Conservation (phyloP, 2,888 invertebrate genomes). For the Aromia moschata region DNA sequence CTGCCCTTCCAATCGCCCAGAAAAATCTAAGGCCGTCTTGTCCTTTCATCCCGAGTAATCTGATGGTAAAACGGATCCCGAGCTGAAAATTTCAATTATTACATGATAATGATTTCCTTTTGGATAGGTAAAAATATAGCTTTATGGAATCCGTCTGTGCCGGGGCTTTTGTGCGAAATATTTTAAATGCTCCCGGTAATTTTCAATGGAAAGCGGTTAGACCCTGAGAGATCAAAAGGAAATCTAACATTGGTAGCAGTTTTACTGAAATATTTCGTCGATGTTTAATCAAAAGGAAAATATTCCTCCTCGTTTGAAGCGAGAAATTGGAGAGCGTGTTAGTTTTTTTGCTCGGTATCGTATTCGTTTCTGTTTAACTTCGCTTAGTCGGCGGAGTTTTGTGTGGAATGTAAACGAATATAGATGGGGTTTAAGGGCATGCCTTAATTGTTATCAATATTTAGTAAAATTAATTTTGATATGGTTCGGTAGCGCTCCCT, state of each 20-base stretch:
- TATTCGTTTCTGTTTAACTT: too few relatives aligned
- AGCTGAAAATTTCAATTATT: conserved; percentile 1
- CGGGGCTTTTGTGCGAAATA: conserved; percentile 49
- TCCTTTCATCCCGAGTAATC: too few relatives aligned
- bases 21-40: too few relatives aligned
- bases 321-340: conserved; percentile 26
- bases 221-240: conserved; percentile 41
- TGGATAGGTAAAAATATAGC: conserved; percentile 48
- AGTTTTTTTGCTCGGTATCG: conserved; percentile 18
- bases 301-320: conserved; percentile 36
- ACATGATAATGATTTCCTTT: conserved; percentile 44
- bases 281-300: conserved; percentile 46
- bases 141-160: conserved; percentile 47
- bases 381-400: too few relatives aligned
- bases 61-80: neutral
- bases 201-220: conserved; percentile 50
- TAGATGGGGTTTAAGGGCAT: too few relatives aligned
- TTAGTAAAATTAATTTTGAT: too few relatives aligned
- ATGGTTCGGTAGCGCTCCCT: too few relatives aligned
- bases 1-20: too few relatives aligned
- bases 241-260: conserved; percentile 42
- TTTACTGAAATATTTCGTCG: conserved; percentile 44
- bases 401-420: too few relatives aligned
- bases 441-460: too few relatives aligned
- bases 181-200: conserved; percentile 50